Evolutionary conservation across 1,140 invertebrate genomes (phyloP).

Genomic region (Nautilus pompilius): DNA sequence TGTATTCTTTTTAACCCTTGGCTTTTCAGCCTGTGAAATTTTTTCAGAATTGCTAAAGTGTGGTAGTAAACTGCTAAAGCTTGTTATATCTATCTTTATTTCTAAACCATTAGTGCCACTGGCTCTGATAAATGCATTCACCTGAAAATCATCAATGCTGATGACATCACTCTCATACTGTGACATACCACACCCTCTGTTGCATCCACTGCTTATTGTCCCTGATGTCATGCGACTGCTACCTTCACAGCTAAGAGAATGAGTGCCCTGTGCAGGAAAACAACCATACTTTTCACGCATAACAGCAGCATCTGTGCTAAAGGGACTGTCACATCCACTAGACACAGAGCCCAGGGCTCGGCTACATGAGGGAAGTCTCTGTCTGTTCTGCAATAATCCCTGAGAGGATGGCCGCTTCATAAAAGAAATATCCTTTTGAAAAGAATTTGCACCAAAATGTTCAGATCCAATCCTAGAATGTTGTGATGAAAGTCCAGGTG

Average conservation of each 20-base stretch:
- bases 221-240: constrained; percentile 4
- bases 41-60: neutral
- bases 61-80: too few species aligned
- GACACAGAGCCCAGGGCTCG: neutral
- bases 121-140: constrained; percentile 39
- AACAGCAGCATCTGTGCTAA: neutral
- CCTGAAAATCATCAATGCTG: constrained; percentile 39
- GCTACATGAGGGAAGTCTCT: constrained; percentile 1
- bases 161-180: constrained; percentile 40
- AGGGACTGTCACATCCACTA: constrained; percentile 1
- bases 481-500: neutral
- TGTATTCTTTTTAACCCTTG: constrained; percentile 13
- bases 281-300: constrained; percentile 4
- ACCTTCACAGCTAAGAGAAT: neutral
- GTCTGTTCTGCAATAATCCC: constrained; percentile 1
- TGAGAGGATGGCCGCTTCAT: neutral
- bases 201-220: neutral
- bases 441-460: neutral
- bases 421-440: constrained; percentile 3
- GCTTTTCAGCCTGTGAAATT: too few species aligned
- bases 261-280: constrained; percentile 2
- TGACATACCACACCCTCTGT: constrained; percentile 16
- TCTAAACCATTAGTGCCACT: constrained; percentile 42
- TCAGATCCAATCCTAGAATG: neutral
- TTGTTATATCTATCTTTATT: constrained; percentile 35